A percentile compares a stretch with the other conserved stretches of the same genome.
Evolutionary conservation across 1,140 invertebrate genomes (phyloP).

Genomic region (Atta texana): DNA sequence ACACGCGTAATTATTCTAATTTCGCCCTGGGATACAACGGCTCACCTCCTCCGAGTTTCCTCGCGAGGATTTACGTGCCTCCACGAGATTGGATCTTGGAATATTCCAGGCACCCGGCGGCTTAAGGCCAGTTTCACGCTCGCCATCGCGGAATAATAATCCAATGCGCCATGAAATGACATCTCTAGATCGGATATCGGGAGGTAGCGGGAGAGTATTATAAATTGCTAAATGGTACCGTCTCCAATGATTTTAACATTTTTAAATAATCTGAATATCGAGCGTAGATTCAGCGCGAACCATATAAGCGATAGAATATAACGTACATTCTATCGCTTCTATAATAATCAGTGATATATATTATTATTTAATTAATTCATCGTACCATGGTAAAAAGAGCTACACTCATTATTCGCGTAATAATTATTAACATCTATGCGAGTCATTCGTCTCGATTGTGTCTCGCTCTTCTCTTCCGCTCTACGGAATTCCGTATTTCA

Average conservation of each 20-base stretch:
- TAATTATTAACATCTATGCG: slow-evolving; percentile 44
- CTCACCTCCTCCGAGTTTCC: slow-evolving; percentile 12
- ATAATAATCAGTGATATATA: background rate
- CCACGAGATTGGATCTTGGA: slow-evolving; percentile 68
- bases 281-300: background rate
- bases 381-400: slow-evolving; percentile 11
- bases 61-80: slow-evolving; percentile 69
- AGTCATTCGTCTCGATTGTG: background rate
- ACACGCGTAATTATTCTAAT: slow-evolving; percentile 75
- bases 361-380: slow-evolving; percentile 47
- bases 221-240: background rate
- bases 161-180: slow-evolving; percentile 49
- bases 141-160: slow-evolving; percentile 65
- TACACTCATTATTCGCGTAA: background rate
- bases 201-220: background rate
- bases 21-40: slow-evolving; percentile 55
- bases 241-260: slow-evolving; percentile 5
- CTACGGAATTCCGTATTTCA: background rate
- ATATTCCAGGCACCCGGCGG: slow-evolving; percentile 47
- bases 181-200: slow-evolving; percentile 45
- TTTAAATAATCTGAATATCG: slow-evolving; percentile 32
- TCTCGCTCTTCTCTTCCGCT: background rate
- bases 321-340: background rate
- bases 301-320: too few relatives aligned
- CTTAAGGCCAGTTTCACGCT: slow-evolving; percentile 63